A percentile compares a stretch with the other conserved stretches of the same genome.
Evolutionary conservation across 2,797 vertebrate genomes (phyloP).

Genomic region (Morelia viridis): DNA sequence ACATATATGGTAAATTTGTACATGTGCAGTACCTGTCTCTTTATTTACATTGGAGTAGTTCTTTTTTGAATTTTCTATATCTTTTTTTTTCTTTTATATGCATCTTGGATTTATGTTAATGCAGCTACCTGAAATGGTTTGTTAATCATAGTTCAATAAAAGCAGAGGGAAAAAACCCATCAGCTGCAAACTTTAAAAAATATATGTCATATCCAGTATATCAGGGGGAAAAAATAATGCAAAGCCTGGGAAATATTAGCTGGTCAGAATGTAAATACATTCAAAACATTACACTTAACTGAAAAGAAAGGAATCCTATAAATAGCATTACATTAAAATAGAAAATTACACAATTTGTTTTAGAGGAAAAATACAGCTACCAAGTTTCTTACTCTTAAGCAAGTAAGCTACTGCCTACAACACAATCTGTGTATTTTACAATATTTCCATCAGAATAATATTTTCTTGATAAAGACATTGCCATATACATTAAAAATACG

Average conservation of each 20-base stretch:
- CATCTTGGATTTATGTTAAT: background rate
- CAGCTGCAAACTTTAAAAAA: background rate
- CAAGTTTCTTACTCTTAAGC: background rate
- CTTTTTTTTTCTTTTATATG: background rate
- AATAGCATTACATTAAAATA: background rate
- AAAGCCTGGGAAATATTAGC: background rate
- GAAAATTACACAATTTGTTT: background rate
- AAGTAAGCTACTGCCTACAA: background rate
- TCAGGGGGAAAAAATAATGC: background rate
- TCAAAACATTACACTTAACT: background rate
- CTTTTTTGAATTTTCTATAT: background rate
- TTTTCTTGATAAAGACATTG: background rate
- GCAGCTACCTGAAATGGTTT: background rate
- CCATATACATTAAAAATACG: background rate
- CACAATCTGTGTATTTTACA: background rate
- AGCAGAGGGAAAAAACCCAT: background rate
- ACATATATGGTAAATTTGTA: background rate
- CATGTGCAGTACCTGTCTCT: background rate
- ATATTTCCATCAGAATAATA: background rate
- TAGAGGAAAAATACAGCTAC: background rate
- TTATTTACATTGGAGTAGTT: background rate
- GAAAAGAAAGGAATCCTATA: background rate
- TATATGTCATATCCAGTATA: background rate
- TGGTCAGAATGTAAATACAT: background rate
- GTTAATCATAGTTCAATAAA: background rate